phyloP scores from a whole-genome alignment of 2,113 vertebrate species.

The Pelobates fuscus region DNA sequence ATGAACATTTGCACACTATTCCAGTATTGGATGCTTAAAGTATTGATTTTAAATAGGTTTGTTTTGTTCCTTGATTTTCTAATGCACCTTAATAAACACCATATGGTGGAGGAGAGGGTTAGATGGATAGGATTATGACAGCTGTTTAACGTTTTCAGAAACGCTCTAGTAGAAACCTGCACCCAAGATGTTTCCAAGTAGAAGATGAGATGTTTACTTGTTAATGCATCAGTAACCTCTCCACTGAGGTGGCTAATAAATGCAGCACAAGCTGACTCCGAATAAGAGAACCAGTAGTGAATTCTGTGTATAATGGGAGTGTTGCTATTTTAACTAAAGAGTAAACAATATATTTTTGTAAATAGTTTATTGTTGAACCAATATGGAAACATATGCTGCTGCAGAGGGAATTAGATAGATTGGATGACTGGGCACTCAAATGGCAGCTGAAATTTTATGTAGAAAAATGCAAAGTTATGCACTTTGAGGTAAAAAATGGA shows the following conservation, averaged over 20 bases:
- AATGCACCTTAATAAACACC: conserved; percentile 30
- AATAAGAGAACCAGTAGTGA: too few relatives aligned
- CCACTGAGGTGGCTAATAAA: background rate
- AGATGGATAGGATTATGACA: background rate
- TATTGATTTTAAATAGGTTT: conserved; percentile 31
- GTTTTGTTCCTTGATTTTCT: conserved; percentile 11
- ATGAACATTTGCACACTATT: conserved; percentile 34
- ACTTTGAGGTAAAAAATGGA: too few relatives aligned
- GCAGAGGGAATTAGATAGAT: too few relatives aligned
- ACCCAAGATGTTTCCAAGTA: background rate
- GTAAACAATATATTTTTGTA: too few relatives aligned
- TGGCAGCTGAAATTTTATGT: too few relatives aligned
- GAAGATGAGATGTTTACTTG: background rate
- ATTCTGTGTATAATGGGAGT: too few relatives aligned
- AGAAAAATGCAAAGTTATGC: too few relatives aligned
- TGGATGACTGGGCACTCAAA: too few relatives aligned
- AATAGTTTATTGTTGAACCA: too few relatives aligned
- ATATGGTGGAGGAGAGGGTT: conserved; percentile 16
- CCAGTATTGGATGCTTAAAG: conserved; percentile 36
- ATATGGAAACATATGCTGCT: too few relatives aligned
- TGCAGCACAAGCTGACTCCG: too few relatives aligned
- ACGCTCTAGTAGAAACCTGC: background rate
- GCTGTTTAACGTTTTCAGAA: background rate
- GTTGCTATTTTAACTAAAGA: too few relatives aligned
- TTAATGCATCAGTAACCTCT: conserved; percentile 1